Conservation (phyloP, 2,113 vertebrate genomes). For the Athene cunicularia region DNA sequence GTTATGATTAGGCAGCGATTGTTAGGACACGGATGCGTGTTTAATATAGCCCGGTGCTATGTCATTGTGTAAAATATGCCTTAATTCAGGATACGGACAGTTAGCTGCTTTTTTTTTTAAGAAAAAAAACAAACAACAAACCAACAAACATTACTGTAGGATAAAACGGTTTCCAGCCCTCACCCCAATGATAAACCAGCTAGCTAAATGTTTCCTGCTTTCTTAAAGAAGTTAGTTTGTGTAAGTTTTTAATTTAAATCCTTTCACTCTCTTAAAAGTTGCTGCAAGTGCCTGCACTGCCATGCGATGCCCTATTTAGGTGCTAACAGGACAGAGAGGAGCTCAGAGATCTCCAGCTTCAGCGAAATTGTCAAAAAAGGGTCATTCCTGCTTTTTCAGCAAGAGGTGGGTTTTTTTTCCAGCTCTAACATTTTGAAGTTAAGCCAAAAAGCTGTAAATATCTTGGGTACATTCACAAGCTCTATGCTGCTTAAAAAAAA, state of each 20-base stretch:
- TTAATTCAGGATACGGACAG: not conserved
- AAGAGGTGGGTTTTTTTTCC: constrained; percentile 58
- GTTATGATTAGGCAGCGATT: constrained; percentile 35
- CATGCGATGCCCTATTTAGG: constrained; percentile 33
- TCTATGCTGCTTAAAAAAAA: not conserved
- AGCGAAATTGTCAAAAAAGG: constrained; percentile 6
- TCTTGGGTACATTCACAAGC: not conserved
- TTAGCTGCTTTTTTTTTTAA: not conserved
- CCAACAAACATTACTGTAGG: not conserved
- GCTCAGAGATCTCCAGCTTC: not conserved
- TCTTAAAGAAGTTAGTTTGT: not conserved
- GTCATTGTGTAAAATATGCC: not conserved
- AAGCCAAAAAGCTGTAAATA: constrained; percentile 30
- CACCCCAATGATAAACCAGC: constrained; percentile 6
- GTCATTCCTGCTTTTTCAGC: constrained; percentile 26
- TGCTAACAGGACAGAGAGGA: not conserved
- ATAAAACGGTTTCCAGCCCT: constrained; percentile 33
- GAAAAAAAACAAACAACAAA: not conserved
- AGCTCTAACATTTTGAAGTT: constrained; percentile 28
- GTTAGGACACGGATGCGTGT: constrained; percentile 3
- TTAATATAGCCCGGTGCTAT: constrained; percentile 19
- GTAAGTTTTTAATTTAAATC: constrained; percentile 15
- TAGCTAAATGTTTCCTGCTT: not conserved
- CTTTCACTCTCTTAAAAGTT: constrained; percentile 37
- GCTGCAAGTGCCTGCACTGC: constrained; percentile 22